Evolutionary conservation across 2,797 vertebrate species (phyloP).

Genomic region (Hoplostethus atlanticus): DNA sequence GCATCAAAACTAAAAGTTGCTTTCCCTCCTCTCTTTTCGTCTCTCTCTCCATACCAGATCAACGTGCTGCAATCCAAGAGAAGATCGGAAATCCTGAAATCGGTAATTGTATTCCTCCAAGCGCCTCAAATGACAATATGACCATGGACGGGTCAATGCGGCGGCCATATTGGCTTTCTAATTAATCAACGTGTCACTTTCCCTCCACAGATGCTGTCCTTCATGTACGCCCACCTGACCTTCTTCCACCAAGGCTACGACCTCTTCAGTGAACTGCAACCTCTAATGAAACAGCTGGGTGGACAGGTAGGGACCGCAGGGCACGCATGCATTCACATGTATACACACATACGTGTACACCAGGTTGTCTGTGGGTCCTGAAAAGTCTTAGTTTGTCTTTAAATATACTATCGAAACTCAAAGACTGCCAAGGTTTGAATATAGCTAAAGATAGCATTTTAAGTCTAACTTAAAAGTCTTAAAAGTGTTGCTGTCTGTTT

Average conservation of each 20-base stretch:
- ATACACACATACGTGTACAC: background rate
- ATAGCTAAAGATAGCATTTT: background rate
- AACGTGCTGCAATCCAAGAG: conserved; percentile 98
- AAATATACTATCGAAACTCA: too few species aligned
- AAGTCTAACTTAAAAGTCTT: too few species aligned
- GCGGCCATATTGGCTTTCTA: background rate
- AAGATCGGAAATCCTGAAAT: conserved; percentile 98
- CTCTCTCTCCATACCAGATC: conserved; percentile 83
- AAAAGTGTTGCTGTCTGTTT: too few species aligned
- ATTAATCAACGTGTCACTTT: background rate
- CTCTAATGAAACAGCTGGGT: conserved; percentile 96
- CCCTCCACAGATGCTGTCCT: conserved; percentile 92
- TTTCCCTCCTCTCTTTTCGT: conserved; percentile 4
- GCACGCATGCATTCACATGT: background rate
- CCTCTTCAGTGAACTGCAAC: conserved; percentile 95
- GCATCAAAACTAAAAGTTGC: background rate
- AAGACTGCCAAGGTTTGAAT: background rate
- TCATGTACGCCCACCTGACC: conserved; percentile 98
- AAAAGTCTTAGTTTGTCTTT: too few species aligned
- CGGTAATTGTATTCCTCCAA: conserved; percentile 81
- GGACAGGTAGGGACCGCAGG: conserved; percentile 87
- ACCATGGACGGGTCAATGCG: background rate
- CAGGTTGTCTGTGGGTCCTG: background rate
- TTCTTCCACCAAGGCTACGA: conserved; percentile 99
- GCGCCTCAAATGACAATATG: background rate